phyloP scores from a whole-genome alignment of 1,140 invertebrate genomes.

The Alviniconcha marisindica region DNA sequence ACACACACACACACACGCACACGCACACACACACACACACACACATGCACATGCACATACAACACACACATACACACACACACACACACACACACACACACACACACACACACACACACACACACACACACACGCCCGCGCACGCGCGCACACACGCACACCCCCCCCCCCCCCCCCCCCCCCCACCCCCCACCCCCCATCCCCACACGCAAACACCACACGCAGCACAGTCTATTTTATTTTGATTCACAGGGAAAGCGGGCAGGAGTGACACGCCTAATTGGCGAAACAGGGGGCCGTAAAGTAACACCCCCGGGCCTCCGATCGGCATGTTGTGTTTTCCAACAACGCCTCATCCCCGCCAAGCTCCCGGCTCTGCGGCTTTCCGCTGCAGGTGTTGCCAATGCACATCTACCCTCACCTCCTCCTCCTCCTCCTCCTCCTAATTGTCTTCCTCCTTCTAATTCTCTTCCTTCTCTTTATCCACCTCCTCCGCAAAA shows the following conservation, averaged over 20 bases:
- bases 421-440: conserved; percentile 1
- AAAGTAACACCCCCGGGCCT: neutral
- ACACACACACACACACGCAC: too few relatives aligned
- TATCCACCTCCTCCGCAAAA: neutral
- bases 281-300: conserved; percentile 2
- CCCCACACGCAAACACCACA: neutral
- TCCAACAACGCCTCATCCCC: neutral
- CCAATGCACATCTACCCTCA: too few relatives aligned
- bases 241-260: neutral
- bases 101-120: too few relatives aligned
- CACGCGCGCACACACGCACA: too few relatives aligned
- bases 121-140: too few relatives aligned
- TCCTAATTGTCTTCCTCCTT: neutral
- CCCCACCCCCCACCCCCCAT: too few relatives aligned
- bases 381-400: too few relatives aligned
- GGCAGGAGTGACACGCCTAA: conserved; percentile 19
- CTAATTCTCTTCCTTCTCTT: neutral
- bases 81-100: too few relatives aligned
- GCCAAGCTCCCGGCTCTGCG: neutral
- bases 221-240: neutral
- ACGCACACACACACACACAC: too few relatives aligned
- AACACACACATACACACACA: too few relatives aligned
- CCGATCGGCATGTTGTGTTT: conserved; percentile 20
- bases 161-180: too few relatives aligned
- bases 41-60: too few relatives aligned